phyloP scores from a whole-genome alignment of 2,797 vertebrate species.

The Antennarius maculatus region DNA sequence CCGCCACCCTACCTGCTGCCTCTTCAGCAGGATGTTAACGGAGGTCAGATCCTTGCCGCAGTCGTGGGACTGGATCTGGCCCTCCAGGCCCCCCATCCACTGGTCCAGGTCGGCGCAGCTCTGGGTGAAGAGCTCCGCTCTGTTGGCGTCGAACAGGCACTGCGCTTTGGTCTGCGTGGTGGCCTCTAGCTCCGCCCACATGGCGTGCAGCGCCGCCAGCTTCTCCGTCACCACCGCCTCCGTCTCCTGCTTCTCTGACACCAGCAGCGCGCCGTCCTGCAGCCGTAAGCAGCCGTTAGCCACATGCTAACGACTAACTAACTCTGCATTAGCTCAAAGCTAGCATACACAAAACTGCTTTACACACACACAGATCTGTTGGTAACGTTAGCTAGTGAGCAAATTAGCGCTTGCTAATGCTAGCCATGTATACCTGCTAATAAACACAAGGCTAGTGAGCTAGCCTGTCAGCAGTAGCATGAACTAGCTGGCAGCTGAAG shows the following conservation, averaged over 20 bases:
- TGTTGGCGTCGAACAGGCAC: slow-evolving; percentile 94
- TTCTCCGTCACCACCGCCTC: slow-evolving; percentile 90
- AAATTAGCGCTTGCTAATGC: no score
- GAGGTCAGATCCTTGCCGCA: slow-evolving; percentile 95
- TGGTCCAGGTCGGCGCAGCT: slow-evolving; percentile 94
- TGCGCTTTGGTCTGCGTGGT: slow-evolving; percentile 95
- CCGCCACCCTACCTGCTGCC: slow-evolving; percentile 87
- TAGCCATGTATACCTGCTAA: no score
- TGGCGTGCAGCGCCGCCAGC: slow-evolving; percentile 82
- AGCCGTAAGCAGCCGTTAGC: neutral
- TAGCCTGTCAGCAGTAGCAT: no score
- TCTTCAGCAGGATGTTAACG: slow-evolving; percentile 94
- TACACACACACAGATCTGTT: no score
- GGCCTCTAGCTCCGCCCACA: slow-evolving; percentile 92
- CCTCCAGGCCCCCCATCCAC: slow-evolving; percentile 90
- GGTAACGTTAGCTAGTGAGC: no score
- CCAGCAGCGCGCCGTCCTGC: slow-evolving; percentile 89
- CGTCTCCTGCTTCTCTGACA: slow-evolving; percentile 92
- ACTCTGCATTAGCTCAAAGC: no score
- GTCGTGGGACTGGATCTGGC: slow-evolving; percentile 92
- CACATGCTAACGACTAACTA: no score
- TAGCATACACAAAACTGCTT: no score
- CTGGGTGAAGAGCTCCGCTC: slow-evolving; percentile 94
- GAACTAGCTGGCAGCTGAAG: no score
- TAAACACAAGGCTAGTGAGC: no score